A percentile compares a stretch with the other conserved stretches of the same genome.
Evolutionary conservation across 1,140 invertebrate species (phyloP).

Genomic region (Grapholita molesta): DNA sequence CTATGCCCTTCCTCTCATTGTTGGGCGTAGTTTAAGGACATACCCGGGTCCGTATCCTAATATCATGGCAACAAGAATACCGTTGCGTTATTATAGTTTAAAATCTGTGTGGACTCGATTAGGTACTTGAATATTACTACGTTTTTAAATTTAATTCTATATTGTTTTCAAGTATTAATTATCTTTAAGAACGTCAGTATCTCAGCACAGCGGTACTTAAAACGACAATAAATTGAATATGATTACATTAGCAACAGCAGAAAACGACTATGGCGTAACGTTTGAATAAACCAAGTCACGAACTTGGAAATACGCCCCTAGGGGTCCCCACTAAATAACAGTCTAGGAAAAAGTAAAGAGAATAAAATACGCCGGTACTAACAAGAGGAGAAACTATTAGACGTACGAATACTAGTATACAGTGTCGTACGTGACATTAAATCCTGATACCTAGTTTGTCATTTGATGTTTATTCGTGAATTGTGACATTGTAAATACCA

Average conservation of each 20-base stretch:
- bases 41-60: too few species aligned
- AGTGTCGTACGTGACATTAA: not conserved
- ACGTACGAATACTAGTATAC: not conserved
- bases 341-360: not conserved
- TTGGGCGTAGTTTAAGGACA: too few species aligned
- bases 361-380: not conserved
- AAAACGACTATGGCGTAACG: not conserved
- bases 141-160: too few species aligned
- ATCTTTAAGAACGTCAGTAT: not conserved
- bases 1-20: too few species aligned
- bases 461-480: not conserved
- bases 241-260: not conserved
- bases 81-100: too few species aligned
- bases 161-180: too few species aligned
- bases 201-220: not conserved
- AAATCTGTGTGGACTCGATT: too few species aligned
- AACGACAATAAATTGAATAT: not conserved
- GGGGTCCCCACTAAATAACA: not conserved
- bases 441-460: not conserved
- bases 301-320: slow-evolving; percentile 2
- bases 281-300: slow-evolving; percentile 3
- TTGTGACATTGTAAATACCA: too few species aligned
- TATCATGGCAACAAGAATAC: too few species aligned
- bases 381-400: not conserved
- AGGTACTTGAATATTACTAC: too few species aligned